Conservation (phyloP, 2,113 vertebrate species). For the Crypturellus undulatus region DNA sequence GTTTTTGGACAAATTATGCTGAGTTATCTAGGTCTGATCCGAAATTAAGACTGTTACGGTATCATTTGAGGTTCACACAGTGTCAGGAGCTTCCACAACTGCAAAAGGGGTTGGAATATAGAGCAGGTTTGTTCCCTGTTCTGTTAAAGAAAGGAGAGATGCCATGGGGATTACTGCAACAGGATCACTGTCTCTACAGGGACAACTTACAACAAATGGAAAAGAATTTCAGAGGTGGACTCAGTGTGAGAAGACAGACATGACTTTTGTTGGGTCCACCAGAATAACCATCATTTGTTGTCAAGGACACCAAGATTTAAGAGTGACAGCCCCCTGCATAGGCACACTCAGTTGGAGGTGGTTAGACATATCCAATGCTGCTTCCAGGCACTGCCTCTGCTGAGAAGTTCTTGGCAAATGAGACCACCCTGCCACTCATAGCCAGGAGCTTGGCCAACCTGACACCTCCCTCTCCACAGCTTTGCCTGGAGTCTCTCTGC, state of each 20-base stretch:
- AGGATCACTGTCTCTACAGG: neutral
- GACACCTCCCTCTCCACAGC: neutral
- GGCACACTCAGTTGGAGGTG: neutral
- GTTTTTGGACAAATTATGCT: neutral
- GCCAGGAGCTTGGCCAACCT: constrained; percentile 6
- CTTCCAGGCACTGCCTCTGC: neutral
- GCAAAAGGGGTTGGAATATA: neutral
- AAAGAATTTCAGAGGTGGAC: neutral
- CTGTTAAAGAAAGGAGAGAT: neutral
- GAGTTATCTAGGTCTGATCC: neutral
- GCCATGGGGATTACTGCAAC: neutral
- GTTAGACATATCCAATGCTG: neutral
- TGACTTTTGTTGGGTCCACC: neutral
- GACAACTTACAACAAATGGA: neutral
- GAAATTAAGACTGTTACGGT: neutral
- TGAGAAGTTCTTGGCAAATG: constrained; percentile 22
- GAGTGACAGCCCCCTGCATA: constrained; percentile 28
- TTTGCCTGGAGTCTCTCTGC: neutral
- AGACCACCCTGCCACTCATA: constrained; percentile 2
- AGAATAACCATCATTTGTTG: neutral
- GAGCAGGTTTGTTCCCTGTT: neutral
- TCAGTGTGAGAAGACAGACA: neutral
- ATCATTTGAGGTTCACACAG: neutral
- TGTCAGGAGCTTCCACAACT: neutral
- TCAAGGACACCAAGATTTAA: neutral